These are phyloP conservation scores for Morelia viridis DNA, from an alignment of 2,797 vertebrate genomes.

Conservation along the genomic window DNA sequence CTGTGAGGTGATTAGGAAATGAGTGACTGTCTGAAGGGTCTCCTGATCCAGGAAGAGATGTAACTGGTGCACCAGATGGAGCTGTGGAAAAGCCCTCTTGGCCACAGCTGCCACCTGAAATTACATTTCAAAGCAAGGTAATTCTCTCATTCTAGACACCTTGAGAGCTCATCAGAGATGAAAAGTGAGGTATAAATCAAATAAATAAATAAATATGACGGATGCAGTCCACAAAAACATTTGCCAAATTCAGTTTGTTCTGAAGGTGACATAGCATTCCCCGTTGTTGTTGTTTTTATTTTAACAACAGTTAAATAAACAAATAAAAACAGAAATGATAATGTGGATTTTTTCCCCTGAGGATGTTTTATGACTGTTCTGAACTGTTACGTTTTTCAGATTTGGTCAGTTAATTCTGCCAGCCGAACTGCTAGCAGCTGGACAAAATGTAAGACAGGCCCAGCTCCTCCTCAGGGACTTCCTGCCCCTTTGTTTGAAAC, in stretches of 20 bases:
- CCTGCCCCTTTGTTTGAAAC: slow-evolving; percentile 74
- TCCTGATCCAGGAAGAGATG: not conserved
- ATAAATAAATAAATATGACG: not conserved
- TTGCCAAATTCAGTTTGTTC: not conserved
- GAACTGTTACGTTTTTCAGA: slow-evolving; percentile 70
- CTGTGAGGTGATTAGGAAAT: not conserved
- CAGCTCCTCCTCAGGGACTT: slow-evolving; percentile 88
- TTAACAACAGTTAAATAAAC: not conserved
- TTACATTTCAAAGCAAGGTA: not conserved
- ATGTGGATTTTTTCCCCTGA: not conserved
- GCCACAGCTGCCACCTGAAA: not conserved
- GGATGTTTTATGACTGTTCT: not conserved
- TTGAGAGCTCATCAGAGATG: not conserved
- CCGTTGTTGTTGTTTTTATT: not conserved
- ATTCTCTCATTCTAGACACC: not conserved
- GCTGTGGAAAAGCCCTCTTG: not conserved
- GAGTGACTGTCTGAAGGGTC: not conserved
- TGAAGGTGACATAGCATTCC: not conserved
- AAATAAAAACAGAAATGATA: not conserved
- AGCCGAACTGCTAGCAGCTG: slow-evolving; percentile 81
- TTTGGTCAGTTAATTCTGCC: slow-evolving; percentile 86
- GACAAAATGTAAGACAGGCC: slow-evolving; percentile 82
- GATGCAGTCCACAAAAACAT: not conserved
- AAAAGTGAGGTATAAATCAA: not conserved
- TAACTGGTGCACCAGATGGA: not conserved